Percentiles rank a stretch among this genome's conserved stretches.
Evolutionary conservation across 1,140 invertebrate genomes (phyloP).

Genomic region (Solenopsis fugax): DNA sequence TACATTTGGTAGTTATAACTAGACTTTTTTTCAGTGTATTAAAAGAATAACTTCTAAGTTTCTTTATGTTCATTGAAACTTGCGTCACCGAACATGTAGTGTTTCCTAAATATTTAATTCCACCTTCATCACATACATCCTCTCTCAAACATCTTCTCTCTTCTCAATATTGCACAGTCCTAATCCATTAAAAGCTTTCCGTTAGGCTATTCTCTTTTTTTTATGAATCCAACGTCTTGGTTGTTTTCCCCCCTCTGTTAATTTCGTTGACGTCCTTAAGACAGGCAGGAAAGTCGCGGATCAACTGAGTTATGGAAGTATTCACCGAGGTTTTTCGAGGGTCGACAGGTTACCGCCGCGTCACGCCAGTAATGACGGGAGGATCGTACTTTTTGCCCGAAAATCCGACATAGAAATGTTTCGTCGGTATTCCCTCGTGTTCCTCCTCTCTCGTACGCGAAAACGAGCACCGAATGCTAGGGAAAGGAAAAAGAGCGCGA

Average conservation of each 20-base stretch:
- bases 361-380: conserved; percentile 54
- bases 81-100: neutral
- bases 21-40: too few species aligned
- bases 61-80: neutral
- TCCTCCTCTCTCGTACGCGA: neutral
- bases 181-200: neutral
- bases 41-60: neutral
- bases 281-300: conserved; percentile 27
- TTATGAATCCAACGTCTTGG: neutral
- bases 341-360: conserved; percentile 15
- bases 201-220: neutral
- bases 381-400: conserved; percentile 50
- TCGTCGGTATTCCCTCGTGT: conserved; percentile 13
- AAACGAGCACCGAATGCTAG: neutral
- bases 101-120: conserved; percentile 2
- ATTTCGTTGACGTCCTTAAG: conserved; percentile 32
- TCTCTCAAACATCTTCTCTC: neutral
- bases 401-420: conserved; percentile 55
- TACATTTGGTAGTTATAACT: too few species aligned
- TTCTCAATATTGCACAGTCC: neutral
- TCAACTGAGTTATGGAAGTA: conserved; percentile 55
- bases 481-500: neutral
- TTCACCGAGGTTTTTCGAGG: conserved; percentile 24
- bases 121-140: neutral
- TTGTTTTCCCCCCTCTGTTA: conserved; percentile 24